phyloP scores from a whole-genome alignment of 1,140 invertebrate species.

The Armadillidium nasatum region DNA sequence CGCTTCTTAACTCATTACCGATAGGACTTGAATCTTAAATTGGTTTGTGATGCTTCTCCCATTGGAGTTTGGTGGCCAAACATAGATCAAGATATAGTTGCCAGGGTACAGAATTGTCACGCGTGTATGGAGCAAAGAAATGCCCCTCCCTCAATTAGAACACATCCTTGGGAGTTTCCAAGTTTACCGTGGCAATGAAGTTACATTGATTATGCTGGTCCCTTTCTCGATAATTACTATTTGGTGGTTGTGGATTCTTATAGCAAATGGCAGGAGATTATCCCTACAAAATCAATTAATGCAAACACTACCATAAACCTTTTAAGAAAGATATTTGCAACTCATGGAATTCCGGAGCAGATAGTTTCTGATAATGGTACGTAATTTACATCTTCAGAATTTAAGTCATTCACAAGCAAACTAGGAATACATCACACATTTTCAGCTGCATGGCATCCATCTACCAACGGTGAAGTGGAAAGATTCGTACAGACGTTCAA shows the following conservation, averaged over 20 bases:
- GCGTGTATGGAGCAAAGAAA: constrained; percentile 47
- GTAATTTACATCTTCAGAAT: too few species aligned
- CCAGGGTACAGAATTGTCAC: constrained; percentile 50
- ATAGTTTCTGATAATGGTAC: too few species aligned
- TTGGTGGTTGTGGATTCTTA: constrained; percentile 52
- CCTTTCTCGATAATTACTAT: constrained; percentile 47
- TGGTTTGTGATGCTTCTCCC: constrained; percentile 26
- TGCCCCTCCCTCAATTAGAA: constrained; percentile 24
- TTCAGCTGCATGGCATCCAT: too few species aligned
- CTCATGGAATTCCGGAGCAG: background rate
- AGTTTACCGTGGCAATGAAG: constrained; percentile 46
- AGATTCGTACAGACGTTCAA: too few species aligned
- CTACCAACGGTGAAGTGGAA: too few species aligned
- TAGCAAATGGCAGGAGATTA: constrained; percentile 55
- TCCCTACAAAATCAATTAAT: background rate
- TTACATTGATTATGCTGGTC: constrained; percentile 52
- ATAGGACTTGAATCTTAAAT: too few species aligned
- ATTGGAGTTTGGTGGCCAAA: constrained; percentile 48
- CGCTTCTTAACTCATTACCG: background rate
- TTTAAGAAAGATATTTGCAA: constrained; percentile 18
- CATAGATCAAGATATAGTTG: constrained; percentile 49
- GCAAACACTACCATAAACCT: constrained; percentile 1
- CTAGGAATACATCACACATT: too few species aligned
- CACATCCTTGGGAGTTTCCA: constrained; percentile 43
- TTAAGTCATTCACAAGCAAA: too few species aligned